Conservation (phyloP, 2,113 vertebrate species). For the Sclerurus mexicanus region DNA sequence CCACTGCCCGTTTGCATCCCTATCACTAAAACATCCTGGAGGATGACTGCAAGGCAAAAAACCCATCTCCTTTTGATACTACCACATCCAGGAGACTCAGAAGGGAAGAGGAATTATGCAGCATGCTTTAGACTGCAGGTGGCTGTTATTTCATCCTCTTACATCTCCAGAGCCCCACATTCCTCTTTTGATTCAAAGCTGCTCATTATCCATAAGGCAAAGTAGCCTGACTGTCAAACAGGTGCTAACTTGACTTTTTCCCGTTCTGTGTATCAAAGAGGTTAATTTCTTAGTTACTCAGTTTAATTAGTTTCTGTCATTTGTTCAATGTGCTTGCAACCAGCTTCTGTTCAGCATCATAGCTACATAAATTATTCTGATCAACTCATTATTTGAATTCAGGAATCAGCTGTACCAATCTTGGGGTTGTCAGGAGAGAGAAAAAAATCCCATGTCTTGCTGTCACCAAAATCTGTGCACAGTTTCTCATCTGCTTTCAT, state of each 20-base stretch:
- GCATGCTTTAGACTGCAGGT: not conserved
- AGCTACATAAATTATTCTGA: not conserved
- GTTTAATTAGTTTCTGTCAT: not conserved
- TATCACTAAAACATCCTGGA: not conserved
- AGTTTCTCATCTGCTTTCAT: slow-evolving; percentile 20
- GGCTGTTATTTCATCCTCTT: not conserved
- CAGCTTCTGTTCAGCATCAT: not conserved
- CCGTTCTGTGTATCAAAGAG: not conserved
- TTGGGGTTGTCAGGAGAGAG: not conserved
- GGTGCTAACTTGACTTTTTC: not conserved
- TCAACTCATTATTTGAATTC: not conserved
- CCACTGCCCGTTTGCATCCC: not conserved
- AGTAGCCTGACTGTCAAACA: not conserved
- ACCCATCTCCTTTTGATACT: not conserved
- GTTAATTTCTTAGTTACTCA: not conserved
- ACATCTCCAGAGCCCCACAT: not conserved
- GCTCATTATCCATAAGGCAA: not conserved
- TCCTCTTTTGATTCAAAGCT: not conserved
- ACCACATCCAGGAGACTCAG: not conserved
- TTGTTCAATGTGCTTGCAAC: not conserved
- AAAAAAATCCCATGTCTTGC: not conserved
- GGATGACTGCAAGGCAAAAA: not conserved
- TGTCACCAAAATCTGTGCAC: slow-evolving; percentile 23
- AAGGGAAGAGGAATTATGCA: not conserved
- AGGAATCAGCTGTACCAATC: not conserved